A percentile compares a stretch with the other conserved stretches of the same genome.
Conservation (phyloP, 1,140 invertebrate species). For the Drosophila willistoni region DNA sequence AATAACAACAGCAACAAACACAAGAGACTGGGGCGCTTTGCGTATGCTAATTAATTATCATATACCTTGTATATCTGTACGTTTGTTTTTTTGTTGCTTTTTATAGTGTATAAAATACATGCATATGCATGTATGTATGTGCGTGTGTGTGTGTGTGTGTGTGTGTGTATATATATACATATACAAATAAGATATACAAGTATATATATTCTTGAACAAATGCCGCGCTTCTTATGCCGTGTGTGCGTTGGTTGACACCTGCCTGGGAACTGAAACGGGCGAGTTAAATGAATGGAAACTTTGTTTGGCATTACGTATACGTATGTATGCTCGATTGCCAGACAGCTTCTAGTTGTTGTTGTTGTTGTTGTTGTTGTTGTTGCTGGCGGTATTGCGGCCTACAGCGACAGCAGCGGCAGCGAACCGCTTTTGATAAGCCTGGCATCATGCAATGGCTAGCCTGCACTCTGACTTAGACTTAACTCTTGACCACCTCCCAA, state of each 20-base stretch:
- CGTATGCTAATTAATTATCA: slow-evolving; percentile 54
- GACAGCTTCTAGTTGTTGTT: slow-evolving; percentile 30
- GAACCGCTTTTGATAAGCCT: slow-evolving; percentile 11
- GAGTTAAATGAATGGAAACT: slow-evolving; percentile 58
- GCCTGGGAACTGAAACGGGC: slow-evolving; percentile 54
- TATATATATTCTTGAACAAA: slow-evolving; percentile 27
- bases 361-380: background rate
- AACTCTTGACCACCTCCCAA: background rate
- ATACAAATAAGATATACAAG: slow-evolving; percentile 4
- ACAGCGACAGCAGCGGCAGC: background rate
- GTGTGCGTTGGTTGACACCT: slow-evolving; percentile 59
- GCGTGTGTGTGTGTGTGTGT: too few species aligned
- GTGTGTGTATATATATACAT: too few species aligned
- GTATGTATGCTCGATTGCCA: slow-evolving; percentile 47
- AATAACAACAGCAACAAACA: background rate
- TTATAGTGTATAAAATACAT: slow-evolving; percentile 32
- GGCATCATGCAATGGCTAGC: background rate
- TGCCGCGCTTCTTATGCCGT: slow-evolving; percentile 35
- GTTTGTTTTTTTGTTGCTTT: background rate
- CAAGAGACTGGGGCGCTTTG: slow-evolving; percentile 6
- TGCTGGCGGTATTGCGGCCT: background rate
- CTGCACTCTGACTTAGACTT: background rate
- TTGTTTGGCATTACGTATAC: slow-evolving; percentile 54
- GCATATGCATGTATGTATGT: background rate
- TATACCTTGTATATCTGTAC: slow-evolving; percentile 17